Percentiles rank a stretch among this genome's conserved stretches.
Evolutionary conservation across 1,140 invertebrate species (phyloP).

Genomic region (Vollenhovia emeryi): DNA sequence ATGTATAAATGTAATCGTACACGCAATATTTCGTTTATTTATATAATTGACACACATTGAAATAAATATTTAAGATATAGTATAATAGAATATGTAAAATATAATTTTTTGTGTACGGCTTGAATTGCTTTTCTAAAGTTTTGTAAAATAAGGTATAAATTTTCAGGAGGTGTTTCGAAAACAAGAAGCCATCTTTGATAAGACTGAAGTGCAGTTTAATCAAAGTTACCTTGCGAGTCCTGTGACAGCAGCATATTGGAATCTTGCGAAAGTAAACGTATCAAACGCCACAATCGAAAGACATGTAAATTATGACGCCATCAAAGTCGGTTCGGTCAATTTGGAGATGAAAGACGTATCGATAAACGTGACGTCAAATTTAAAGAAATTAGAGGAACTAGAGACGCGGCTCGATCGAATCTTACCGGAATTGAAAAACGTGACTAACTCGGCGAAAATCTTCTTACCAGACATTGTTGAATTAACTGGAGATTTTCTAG

Average conservation of each 20-base stretch:
- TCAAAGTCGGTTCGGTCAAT: conserved; percentile 51
- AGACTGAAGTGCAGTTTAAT: conserved; percentile 49
- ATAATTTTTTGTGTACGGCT: background rate
- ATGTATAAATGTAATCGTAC: background rate
- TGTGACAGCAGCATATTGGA: conserved; percentile 59
- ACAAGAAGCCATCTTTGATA: conserved; percentile 69
- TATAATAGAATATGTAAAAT: background rate
- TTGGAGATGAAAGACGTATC: conserved; percentile 54
- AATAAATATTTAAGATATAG: background rate
- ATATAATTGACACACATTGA: background rate
- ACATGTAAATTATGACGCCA: conserved; percentile 43
- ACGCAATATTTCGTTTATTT: too few species aligned
- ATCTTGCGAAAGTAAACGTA: conserved; percentile 51
- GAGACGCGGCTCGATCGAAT: conserved; percentile 55
- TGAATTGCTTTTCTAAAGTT: background rate
- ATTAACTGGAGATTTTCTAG: conserved; percentile 66
- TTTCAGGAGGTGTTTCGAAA: conserved; percentile 68
- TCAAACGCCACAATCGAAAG: conserved; percentile 37
- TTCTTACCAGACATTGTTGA: conserved; percentile 56
- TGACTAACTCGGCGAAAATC: background rate
- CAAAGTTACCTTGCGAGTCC: conserved; percentile 62
- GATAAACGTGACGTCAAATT: conserved; percentile 19
- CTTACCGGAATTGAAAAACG: conserved; percentile 33
- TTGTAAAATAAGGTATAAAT: background rate
- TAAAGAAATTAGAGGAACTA: conserved; percentile 43